Evolutionary conservation across 2,797 vertebrate species (phyloP).

Genomic region (Limnodromus scolopaceus): DNA sequence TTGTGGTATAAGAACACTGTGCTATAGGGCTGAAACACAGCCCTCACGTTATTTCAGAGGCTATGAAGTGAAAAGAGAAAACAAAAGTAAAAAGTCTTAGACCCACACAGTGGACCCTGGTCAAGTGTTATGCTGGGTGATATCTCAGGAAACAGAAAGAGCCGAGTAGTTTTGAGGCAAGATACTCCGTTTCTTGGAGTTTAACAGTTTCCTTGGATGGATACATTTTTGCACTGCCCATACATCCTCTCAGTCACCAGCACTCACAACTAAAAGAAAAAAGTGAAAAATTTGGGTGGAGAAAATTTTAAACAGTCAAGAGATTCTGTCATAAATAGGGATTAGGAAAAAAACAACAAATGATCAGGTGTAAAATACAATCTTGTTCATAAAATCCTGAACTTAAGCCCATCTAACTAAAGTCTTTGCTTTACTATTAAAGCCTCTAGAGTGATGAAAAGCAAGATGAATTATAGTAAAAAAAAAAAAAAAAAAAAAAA

Average conservation of each 20-base stretch:
- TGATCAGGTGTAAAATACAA: neutral
- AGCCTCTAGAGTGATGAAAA: neutral
- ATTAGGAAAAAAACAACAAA: neutral
- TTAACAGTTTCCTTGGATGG: neutral
- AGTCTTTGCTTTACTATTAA: neutral
- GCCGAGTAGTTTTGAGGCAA: neutral
- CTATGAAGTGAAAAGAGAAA: neutral
- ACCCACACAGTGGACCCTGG: neutral
- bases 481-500: neutral
- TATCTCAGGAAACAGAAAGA: neutral
- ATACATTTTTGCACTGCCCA: neutral
- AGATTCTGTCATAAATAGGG: neutral
- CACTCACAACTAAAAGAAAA: neutral
- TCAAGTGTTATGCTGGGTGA: neutral
- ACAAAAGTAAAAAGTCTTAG: neutral
- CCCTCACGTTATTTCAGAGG: neutral
- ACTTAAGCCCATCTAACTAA: neutral
- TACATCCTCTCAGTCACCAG: neutral
- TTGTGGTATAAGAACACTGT: neutral
- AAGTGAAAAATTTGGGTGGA: neutral
- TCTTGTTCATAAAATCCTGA: neutral
- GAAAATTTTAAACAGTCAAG: neutral
- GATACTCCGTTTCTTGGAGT: neutral
- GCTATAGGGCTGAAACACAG: neutral
- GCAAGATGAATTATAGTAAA: neutral